Conservation (phyloP, 1,140 invertebrate genomes). For the Drosophila bifasciata region DNA sequence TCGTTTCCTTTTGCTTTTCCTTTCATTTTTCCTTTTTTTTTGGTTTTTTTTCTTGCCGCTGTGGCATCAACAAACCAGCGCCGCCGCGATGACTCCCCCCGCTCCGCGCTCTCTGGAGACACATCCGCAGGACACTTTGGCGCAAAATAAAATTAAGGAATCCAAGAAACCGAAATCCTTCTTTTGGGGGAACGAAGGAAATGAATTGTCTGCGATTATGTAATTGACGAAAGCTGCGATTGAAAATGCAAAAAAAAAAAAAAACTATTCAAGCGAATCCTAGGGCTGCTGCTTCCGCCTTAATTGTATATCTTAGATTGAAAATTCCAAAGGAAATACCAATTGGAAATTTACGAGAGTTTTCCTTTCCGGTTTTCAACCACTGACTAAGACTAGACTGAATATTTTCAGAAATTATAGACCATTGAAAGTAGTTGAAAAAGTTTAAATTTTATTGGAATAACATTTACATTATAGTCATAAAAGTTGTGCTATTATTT, state of each 20-base stretch:
- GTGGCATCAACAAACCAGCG: neutral
- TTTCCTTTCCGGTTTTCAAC: too few relatives aligned
- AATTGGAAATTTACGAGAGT: too few relatives aligned
- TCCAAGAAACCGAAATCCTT: neutral
- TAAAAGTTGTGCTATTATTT: too few relatives aligned
- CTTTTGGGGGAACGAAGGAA: neutral
- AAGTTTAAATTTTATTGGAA: too few relatives aligned
- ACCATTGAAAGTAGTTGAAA: too few relatives aligned
- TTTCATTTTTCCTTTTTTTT: conserved; percentile 9
- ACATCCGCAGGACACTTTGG: conserved; percentile 34
- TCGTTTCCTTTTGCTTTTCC: conserved; percentile 1
- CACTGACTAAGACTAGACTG: too few relatives aligned
- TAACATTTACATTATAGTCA: too few relatives aligned
- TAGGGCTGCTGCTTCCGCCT: too few relatives aligned
- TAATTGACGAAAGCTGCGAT: conserved; percentile 36
- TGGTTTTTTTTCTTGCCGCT: neutral
- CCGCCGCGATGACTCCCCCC: neutral
- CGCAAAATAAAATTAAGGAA: conserved; percentile 34
- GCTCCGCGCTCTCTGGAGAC: neutral
- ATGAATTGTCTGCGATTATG: conserved; percentile 38
- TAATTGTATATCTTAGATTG: too few relatives aligned
- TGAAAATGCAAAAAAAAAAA: conserved; percentile 11
- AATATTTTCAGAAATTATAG: too few relatives aligned
- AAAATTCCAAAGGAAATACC: too few relatives aligned
- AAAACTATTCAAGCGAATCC: conserved; percentile 24